Evolutionary conservation across 2,113 vertebrate genomes (phyloP), one percentile per base, ranked within the genome.

Genomic region (Eubucco bourcierii): DNA sequence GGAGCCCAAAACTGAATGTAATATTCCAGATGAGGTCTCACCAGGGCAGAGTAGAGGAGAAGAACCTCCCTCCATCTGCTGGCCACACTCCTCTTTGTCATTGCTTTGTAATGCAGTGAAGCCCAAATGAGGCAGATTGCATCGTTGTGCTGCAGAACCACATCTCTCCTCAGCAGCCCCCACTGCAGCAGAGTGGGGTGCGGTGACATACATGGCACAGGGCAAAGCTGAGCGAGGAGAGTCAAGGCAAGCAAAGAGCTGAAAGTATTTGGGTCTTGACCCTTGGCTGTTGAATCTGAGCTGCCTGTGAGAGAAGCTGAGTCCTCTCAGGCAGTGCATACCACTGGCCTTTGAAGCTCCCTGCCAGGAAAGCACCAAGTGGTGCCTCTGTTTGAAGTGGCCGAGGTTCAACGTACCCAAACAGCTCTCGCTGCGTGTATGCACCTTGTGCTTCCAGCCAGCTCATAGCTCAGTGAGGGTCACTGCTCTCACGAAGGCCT

Each of bases 161-260:
- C 50, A n/a, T 72, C 56, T 71, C 53, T 70, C 74, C 66, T 63
- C 16, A 10, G 37, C 81, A 73, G 74, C 67, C 55, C 27, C 3
- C 10, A 5, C 74, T 81, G 74, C 80, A 73, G 71, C 71, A 29
- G 13, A 8, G 55, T 7, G 8, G 47, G 14, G 3, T 12, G 17
- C 29, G 8, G 0, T 33, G 29, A 18, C 0, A 1, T 7, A 14
- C 0, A 0, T 31, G 17, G 37, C 1, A 1, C 8, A 10, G 55
- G 68, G 83, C 76, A 94, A 33, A 71, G 66, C 72, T 50, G 56
- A 56, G 41, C 1, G 0, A 18, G 47, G 60, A 24, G 33, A 60
- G 25, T 33, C 0, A 0, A 34, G 72, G 39, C 73, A 67, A 55
- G 46, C 61, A 44, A 56, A 67, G 56, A 44, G 65, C 2, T 9